Conservation (phyloP, 2,797 vertebrate genomes). For the Parambassis ranga region DNA sequence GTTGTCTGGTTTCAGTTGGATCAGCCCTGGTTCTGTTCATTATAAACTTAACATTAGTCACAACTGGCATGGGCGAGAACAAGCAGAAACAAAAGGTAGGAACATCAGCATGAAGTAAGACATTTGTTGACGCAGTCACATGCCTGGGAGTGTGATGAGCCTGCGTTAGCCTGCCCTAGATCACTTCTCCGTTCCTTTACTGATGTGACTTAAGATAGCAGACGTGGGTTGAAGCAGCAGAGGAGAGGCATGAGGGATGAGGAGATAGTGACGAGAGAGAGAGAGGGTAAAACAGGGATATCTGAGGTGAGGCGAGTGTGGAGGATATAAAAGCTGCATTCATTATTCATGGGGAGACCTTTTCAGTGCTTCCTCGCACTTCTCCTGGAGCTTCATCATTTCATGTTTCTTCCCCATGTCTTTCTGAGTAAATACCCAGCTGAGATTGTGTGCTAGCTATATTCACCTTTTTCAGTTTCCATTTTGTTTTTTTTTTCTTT, state of each 20-base stretch:
- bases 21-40: conserved; percentile 57
- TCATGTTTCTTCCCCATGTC: conserved; percentile 1
- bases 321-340: conserved; percentile 42
- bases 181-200: background rate
- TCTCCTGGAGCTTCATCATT: conserved; percentile 13
- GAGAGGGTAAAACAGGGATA: background rate
- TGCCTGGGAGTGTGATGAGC: conserved; percentile 1
- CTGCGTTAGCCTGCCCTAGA: background rate
- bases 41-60: background rate
- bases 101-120: background rate
- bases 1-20: conserved; percentile 34
- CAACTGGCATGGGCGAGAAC: background rate
- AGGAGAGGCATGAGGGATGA: background rate
- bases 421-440: conserved; percentile 4
- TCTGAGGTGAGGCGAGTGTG: background rate
- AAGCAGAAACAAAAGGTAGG: background rate
- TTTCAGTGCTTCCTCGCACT: conserved; percentile 13
- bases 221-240: background rate
- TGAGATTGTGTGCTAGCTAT: background rate
- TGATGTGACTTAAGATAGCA: background rate
- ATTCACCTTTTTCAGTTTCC: conserved; percentile 6
- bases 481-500: no score
- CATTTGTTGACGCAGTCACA: background rate
- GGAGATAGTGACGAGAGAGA: background rate
- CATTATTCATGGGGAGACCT: conserved; percentile 54